Percentiles rank a stretch among this genome's conserved stretches.
phyloP scores from a whole-genome alignment of 2,113 vertebrate genomes.

The Trichechus manatus region DNA sequence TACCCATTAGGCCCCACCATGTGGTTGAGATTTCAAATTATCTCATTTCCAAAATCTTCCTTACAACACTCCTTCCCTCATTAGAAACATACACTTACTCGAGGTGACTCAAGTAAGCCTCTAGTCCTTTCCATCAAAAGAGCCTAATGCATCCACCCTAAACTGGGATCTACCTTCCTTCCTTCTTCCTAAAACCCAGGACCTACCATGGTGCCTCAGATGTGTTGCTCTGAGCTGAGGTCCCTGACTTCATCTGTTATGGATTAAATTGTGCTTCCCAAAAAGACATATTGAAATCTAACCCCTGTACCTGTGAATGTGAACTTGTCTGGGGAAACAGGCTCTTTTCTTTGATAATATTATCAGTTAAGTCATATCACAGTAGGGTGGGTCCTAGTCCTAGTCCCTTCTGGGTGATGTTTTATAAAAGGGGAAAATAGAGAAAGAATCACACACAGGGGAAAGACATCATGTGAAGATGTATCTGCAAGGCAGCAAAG shows the following conservation, averaged over 20 bases:
- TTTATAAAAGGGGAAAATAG: too few species aligned
- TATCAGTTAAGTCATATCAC: too few species aligned
- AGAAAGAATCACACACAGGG: too few species aligned
- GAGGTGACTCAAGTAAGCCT: neutral
- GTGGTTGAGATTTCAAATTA: neutral
- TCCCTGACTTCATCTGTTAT: neutral
- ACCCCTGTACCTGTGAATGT: too few species aligned
- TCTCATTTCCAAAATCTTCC: neutral
- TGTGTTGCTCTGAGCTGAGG: neutral
- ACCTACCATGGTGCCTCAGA: neutral
- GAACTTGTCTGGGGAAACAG: too few species aligned
- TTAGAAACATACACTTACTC: neutral
- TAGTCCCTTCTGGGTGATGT: too few species aligned
- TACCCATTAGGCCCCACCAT: neutral
- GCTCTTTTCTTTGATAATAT: too few species aligned
- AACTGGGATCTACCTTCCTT: neutral
- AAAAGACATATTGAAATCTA: too few species aligned
- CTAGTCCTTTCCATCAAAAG: neutral
- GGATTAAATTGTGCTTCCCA: too few species aligned
- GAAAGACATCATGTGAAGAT: too few species aligned
- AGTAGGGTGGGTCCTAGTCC: too few species aligned
- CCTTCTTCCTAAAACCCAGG: neutral
- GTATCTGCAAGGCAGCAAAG: too few species aligned
- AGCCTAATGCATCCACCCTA: neutral
- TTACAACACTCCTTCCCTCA: neutral